Evolutionary conservation across 2,888 invertebrate genomes (phyloP), one percentile per base, ranked within the genome.

Genomic region (Philonicus albiceps): DNA sequence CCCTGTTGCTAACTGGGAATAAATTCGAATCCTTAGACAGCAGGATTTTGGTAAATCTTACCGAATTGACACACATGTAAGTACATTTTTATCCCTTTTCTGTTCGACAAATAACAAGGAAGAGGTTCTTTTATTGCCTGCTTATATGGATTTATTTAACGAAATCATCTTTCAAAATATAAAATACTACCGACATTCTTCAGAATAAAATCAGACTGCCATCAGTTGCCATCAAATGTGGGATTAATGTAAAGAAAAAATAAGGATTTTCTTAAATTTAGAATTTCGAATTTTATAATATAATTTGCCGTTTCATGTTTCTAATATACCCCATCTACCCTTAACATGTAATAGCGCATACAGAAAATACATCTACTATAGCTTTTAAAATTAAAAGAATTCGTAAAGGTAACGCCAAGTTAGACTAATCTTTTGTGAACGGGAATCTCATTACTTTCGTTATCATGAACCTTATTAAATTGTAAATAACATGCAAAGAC

Each of bases 11-110:
- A 84, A 90, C 89, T 86, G 90, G 90, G 80, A 91, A 91, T 88
- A 89, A 89, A 49, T 93, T 93, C 87, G 90, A 91, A 88, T 90
- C 90, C 16, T 89, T 93, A 86, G 91, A 92, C 88, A 90, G 90
- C 75, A 89, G 89, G 53, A 90, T 93, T 8, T 89, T 93, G 8
- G 89, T 91, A 83, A 91, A 93, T 75, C 90, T 93, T 81, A 90
- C 89, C 30, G 91, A 91, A 86, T 90, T 93, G 31, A 89, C 92
- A 87, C 92, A 93, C 88, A 92, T 93, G 93, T 93, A 90, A 93
- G 93, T 91, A 83, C n/a, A 49, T 49, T 34, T 19, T 55, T 31
- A 13, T 64, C 19, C 7, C 27, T 64, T 49, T 49, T 11, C 37
- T 8, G 11, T 37, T 5, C 1, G 8, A 13, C 43, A 1, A 5